These are phyloP conservation scores for Anableps anableps DNA, from an alignment of 2,797 vertebrate species.

Conservation along the genomic window DNA sequence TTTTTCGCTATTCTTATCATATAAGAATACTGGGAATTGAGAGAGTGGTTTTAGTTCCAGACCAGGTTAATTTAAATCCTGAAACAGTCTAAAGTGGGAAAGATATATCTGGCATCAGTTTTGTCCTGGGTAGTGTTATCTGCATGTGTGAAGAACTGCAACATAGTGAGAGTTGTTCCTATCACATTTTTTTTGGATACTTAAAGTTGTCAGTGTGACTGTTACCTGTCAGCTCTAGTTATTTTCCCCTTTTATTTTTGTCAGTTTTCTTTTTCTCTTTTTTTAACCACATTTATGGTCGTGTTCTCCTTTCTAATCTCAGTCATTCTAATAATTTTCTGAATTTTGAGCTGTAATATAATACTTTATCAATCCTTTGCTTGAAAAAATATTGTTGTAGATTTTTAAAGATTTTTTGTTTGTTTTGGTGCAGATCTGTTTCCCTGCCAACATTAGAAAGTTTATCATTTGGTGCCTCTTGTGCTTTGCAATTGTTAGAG, in stretches of 20 bases:
- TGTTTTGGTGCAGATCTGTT: neutral
- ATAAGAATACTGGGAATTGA: conserved; percentile 10
- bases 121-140: neutral
- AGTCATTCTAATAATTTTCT: neutral
- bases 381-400: accelerated
- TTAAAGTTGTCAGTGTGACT: neutral
- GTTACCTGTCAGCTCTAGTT: neutral
- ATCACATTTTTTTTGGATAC: neutral
- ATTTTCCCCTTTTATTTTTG: neutral
- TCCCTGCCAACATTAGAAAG: neutral
- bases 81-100: neutral
- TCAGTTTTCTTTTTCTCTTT: neutral
- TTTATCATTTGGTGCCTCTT: neutral
- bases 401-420: neutral
- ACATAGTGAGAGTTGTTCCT: neutral
- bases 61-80: neutral
- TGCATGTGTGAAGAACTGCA: neutral
- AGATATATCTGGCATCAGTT: neutral
- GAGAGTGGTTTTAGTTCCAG: neutral
- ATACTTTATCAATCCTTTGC: neutral
- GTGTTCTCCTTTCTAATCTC: neutral
- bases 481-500: conserved; percentile 79
- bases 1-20: neutral
- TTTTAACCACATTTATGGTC: neutral
- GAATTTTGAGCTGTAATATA: neutral